phyloP scores from a whole-genome alignment of 2,888 invertebrate genomes.

The Lasioglossum oenotherae region DNA sequence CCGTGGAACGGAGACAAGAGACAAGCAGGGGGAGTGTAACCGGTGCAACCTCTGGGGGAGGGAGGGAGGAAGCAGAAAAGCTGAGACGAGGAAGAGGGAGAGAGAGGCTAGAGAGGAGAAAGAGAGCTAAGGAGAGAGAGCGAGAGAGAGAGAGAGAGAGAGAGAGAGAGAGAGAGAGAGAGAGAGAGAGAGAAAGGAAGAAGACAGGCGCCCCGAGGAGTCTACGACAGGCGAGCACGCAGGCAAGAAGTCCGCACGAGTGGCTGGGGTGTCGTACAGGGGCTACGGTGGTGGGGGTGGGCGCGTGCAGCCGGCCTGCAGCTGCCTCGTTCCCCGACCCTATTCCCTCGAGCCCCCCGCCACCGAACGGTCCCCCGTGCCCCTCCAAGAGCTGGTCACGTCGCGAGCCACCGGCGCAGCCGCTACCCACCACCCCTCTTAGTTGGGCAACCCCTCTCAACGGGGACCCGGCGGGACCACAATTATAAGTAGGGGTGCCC shows the following conservation, averaged over 20 bases:
- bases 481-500: slow-evolving; percentile 84
- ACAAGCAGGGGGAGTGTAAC: slow-evolving; percentile 47
- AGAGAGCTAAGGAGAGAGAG: slow-evolving; percentile 3
- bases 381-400: slow-evolving; percentile 48
- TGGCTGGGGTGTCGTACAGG: slow-evolving; percentile 72
- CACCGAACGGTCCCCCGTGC: slow-evolving; percentile 43
- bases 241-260: slow-evolving; percentile 71
- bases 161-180: not conserved
- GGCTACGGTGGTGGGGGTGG: slow-evolving; percentile 85
- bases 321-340: slow-evolving; percentile 77
- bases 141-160: slow-evolving; percentile 29
- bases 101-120: not conserved
- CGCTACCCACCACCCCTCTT: slow-evolving; percentile 71
- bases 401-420: slow-evolving; percentile 83
- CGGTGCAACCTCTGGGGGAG: slow-evolving; percentile 38
- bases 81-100: not conserved
- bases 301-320: slow-evolving; percentile 85
- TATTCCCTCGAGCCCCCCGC: slow-evolving; percentile 84
- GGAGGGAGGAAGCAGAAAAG: slow-evolving; percentile 14
- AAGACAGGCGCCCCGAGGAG: slow-evolving; percentile 68
- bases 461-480: slow-evolving; percentile 74
- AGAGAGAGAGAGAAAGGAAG: slow-evolving; percentile 34
- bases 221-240: slow-evolving; percentile 56
- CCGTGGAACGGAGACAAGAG: slow-evolving; percentile 52
- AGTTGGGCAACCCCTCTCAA: slow-evolving; percentile 86